Percentiles rank a stretch among this genome's conserved stretches.
phyloP scores from a whole-genome alignment of 1,140 invertebrate genomes.

The Procambarus clarkii region DNA sequence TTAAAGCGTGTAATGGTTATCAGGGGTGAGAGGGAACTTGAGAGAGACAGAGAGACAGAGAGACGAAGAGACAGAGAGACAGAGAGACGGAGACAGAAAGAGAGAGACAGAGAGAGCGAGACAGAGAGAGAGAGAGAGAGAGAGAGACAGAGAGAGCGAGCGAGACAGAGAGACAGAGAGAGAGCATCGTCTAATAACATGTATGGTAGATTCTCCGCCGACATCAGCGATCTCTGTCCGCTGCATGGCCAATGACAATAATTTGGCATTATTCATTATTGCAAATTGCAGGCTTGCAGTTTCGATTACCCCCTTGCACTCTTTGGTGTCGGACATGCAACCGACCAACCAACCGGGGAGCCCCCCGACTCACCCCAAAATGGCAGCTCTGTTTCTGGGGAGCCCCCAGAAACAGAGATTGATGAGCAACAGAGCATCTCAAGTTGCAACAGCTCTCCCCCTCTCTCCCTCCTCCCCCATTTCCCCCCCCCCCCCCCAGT shows the following conservation, averaged over 20 bases:
- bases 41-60: too few relatives aligned
- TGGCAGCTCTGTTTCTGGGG: slow-evolving; percentile 22
- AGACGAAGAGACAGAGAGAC: too few relatives aligned
- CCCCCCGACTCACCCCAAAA: slow-evolving; percentile 1
- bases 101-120: too few relatives aligned
- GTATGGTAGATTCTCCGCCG: slow-evolving; percentile 38
- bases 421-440: slow-evolving; percentile 2
- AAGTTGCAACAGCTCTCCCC: slow-evolving; percentile 8
- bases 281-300: slow-evolving; percentile 48
- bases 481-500: too few relatives aligned
- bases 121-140: slow-evolving; percentile 9
- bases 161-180: slow-evolving; percentile 7
- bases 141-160: slow-evolving; percentile 4
- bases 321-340: slow-evolving; percentile 40
- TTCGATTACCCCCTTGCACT: slow-evolving; percentile 37
- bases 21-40: too few relatives aligned
- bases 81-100: too few relatives aligned
- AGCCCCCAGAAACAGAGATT: slow-evolving; percentile 20
- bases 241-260: slow-evolving; percentile 62
- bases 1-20: too few relatives aligned
- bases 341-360: too few relatives aligned
- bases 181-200: slow-evolving; percentile 35
- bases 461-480: too few relatives aligned
- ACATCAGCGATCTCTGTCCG: slow-evolving; percentile 31
- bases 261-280: slow-evolving; percentile 63